Base-by-base conservation (phyloP, 2,113 vertebrate species). In the Morone chrysops region DNA sequence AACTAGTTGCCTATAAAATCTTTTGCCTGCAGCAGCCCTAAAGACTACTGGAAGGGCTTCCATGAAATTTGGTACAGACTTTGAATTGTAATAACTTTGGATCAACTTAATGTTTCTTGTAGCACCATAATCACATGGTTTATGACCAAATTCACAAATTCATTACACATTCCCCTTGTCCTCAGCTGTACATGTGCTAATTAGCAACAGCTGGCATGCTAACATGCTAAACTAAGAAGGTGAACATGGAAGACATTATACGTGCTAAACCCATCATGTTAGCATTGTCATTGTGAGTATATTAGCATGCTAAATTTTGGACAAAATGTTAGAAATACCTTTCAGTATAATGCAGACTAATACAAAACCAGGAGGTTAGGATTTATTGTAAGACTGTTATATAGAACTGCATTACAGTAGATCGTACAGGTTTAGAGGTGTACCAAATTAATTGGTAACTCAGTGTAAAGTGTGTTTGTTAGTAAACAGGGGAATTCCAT, bases 131-230 rank as follows among this genome's bases (percentile, higher is more conserved):
- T 31, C 31, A 31, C 31, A 25, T 54, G 53, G 53, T 41, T 41
- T 47, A 47, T 56, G 20, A 57, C n/a, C 2, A 0, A 31, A 31
- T 6, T 59, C 56, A 22, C 25, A 60, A 60, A 16, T 12, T n/a
- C n/a, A n/a, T n/a, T 31, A 60, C 0, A 22, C 9, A 11, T 11
- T n/a, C 4, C 20, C 9, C n/a, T 12, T 1, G 0, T 1, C 53
- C 20, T 56, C 48, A 50, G 14, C 16, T 50, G 48, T 17, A 50
- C 16, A 2, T 47, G 7, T 11, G 50, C 50, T 51, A 18, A 17
- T 18, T 18, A 51, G 50, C 20, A n/a, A 54, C 20, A 8, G 25
- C n/a, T n/a, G 31, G 20, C 12, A 47, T 7, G 14, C 2, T 68
- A 50, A 10, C 16, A 50, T 0, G 9, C 2, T 36, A 50, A 47